Evolutionary conservation across 2,113 vertebrate species (phyloP), one percentile per base, ranked within the genome.

Genomic region (Cardinalis cardinalis): DNA sequence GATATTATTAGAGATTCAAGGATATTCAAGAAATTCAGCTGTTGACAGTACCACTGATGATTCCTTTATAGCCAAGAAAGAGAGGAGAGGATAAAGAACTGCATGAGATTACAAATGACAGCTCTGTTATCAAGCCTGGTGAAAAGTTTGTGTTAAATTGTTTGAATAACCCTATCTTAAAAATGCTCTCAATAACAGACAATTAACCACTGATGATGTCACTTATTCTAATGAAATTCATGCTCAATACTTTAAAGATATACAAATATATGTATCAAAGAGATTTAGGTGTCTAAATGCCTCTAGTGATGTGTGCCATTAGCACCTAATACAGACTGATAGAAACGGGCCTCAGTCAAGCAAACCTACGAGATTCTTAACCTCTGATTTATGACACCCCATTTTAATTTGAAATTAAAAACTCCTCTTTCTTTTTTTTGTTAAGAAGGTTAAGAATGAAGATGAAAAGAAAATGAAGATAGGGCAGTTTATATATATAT

Each of bases 381-480:
- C 16, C 29, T 84, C 31, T 80, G 8, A 63, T 28, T 12, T 26
- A 48, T 61, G 68, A 74, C n/a, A 61, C 2, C 1, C 2, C 10
- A 77, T 79, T 76, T 82, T 36, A 72, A 84, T 71, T 85, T 68
- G 52, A 56, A 64, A 52, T 86, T 55, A 81, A 41, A 88, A 84
- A 64, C 9, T 40, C 24, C 7, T 65, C 19, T 60, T 28, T n/a
- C 43, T 69, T 52, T 63, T 75, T 36, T 36, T 36, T 36, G 36
- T 52, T 69, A 87, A 91, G 48, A 88, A 90, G 14, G 32, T 63
- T 80, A 94, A 91, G 56, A 92, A 55, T n/a, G 15, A 88, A 64
- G 75, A 89, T 26, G 44, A 82, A 93, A 80, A 40, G 46, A 63
- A 91, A 70, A 89, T 31, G 14, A 92, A 87, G 58, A 43, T 40